A percentile compares a stretch with the other conserved stretches of the same genome.
Conservation (phyloP, 2,888 invertebrate genomes). For the Leptopilina myrica region DNA sequence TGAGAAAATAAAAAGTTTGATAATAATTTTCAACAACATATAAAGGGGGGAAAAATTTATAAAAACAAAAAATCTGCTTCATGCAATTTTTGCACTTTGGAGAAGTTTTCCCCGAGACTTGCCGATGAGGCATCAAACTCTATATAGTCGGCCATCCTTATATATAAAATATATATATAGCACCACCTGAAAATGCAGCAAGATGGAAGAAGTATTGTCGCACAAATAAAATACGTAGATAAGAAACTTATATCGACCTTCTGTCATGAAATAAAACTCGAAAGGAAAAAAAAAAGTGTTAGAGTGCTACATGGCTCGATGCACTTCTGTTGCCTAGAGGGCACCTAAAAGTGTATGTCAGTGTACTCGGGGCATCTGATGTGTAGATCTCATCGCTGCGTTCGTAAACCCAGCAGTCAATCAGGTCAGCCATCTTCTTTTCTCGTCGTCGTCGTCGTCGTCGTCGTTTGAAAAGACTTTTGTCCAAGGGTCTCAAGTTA, state of each 20-base stretch:
- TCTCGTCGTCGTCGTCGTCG: slow-evolving; percentile 17
- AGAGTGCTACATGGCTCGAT: slow-evolving; percentile 43
- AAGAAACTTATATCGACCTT: slow-evolving; percentile 30
- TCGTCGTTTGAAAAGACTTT: slow-evolving; percentile 45
- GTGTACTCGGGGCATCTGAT: slow-evolving; percentile 17
- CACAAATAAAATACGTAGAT: slow-evolving; percentile 47
- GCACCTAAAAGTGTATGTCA: slow-evolving; percentile 44
- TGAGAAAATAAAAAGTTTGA: too few relatives aligned
- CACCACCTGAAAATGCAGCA: slow-evolving; percentile 22
- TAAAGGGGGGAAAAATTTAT: too few relatives aligned
- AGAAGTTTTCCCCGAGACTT: slow-evolving; percentile 8
- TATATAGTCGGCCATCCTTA: not conserved
- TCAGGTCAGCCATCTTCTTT: slow-evolving; percentile 48
- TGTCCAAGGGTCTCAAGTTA: slow-evolving; percentile 37
- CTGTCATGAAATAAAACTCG: slow-evolving; percentile 45
- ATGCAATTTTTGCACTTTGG: not conserved
- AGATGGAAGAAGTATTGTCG: slow-evolving; percentile 45
- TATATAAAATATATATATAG: not conserved
- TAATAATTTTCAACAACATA: too few relatives aligned
- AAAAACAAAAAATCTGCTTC: too few relatives aligned
- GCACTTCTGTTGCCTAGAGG: slow-evolving; percentile 44
- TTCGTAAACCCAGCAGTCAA: slow-evolving; percentile 50
- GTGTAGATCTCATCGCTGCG: slow-evolving; percentile 49
- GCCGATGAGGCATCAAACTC: slow-evolving; percentile 33
- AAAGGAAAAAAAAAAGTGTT: slow-evolving; percentile 18